Evolutionary conservation across 2,888 invertebrate species (phyloP), one percentile per base, ranked within the genome.

Genomic region (Andrena hattorfiana): DNA sequence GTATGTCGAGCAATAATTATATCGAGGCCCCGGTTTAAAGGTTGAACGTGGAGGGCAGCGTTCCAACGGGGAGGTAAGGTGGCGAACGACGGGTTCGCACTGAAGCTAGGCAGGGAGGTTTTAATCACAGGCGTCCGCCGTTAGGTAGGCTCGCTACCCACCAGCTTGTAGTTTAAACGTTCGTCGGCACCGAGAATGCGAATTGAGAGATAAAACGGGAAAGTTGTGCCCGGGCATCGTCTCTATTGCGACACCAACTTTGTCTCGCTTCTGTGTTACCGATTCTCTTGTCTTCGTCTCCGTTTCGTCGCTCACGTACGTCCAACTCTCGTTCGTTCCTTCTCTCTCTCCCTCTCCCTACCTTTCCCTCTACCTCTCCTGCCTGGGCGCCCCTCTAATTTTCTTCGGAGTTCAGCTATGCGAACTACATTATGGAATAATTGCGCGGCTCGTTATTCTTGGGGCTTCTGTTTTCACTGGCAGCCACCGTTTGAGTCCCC

Each of bases 151-250:
- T 90, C 88, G 85, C 87, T 81, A 56, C 88, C 88, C 85, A 74
- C 83, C 83, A 87, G 89, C 88, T 87, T 90, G 89, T 90, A 91
- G 91, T 91, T 92, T 90, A 89, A 92, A 87, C 91, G 90, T 90
- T 91, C 89, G 90, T 90, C 90, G 92, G 90, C 89, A 89, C 89
- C 69, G 90, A 89, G 91, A 92, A 93, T 91, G 92, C 89, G 91
- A 92, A 93, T 93, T 91, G 92, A 92, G 91, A 92, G 91, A 93
- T 92, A 92, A 92, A 93, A 93, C 91, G 90, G 87, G 89, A 91
- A 92, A 93, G 91, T 91, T 91, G 90, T 88, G 89, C 88, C 85
- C 82, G 69, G 68, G 72, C 68, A 86, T 79, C 71, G 76, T 82
- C 76, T 78, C 87, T 83, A 66, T 81, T 60, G 66, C 79, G 56